These are phyloP conservation scores for Brachyalestes nurse DNA, from an alignment of 2,797 vertebrate genomes.

Conservation along the genomic window DNA sequence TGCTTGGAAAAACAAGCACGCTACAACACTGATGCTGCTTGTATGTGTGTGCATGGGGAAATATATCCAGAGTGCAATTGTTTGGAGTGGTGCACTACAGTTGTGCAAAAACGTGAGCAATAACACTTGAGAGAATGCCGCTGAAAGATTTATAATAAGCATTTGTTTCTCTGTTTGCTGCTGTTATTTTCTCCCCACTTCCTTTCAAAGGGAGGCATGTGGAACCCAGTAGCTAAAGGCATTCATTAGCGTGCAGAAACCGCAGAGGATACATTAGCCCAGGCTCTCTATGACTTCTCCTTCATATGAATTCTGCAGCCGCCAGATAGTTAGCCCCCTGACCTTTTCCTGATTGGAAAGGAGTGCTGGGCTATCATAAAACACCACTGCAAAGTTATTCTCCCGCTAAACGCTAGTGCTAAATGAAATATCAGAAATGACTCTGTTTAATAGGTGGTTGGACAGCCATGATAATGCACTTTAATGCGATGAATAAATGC, in stretches of 20 bases:
- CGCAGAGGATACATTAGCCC: slow-evolving; percentile 24
- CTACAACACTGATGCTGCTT: neutral
- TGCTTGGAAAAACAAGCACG: neutral
- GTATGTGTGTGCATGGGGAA: neutral
- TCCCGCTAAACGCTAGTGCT: slow-evolving; percentile 34
- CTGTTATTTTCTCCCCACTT: slow-evolving; percentile 9
- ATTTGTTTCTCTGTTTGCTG: slow-evolving; percentile 10
- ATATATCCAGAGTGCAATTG: neutral
- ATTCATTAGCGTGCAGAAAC: slow-evolving; percentile 40
- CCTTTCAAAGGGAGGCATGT: neutral
- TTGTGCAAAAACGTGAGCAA: neutral
- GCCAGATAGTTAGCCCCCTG: slow-evolving; percentile 45
- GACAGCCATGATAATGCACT: slow-evolving; percentile 50
- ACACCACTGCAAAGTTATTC: slow-evolving; percentile 35
- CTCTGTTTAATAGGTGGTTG: slow-evolving; percentile 43
- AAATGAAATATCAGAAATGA: slow-evolving; percentile 53
- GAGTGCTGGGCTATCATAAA: slow-evolving; percentile 42
- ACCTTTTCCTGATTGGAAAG: slow-evolving; percentile 53
- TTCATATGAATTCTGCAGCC: slow-evolving; percentile 9
- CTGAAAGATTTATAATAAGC: slow-evolving; percentile 17
- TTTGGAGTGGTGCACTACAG: neutral
- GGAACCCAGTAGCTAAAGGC: slow-evolving; percentile 4
- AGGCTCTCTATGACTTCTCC: slow-evolving; percentile 17
- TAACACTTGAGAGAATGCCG: slow-evolving; percentile 14
- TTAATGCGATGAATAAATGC: slow-evolving; percentile 38